Percentiles rank a stretch among this genome's conserved stretches.
phyloP scores from a whole-genome alignment of 2,888 invertebrate species.

The Dusona sp. region DNA sequence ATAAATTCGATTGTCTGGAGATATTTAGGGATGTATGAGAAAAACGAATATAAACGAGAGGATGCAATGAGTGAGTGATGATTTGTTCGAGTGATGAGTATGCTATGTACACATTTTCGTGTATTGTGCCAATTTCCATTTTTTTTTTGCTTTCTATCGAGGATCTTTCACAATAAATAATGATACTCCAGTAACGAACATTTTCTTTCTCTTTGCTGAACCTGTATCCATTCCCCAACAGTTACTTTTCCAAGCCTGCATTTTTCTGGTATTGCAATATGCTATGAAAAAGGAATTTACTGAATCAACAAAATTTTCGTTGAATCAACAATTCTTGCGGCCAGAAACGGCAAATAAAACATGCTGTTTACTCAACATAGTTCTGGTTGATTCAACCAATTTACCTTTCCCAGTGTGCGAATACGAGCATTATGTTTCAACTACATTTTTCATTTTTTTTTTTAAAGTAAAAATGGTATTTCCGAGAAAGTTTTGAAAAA shows the following conservation, averaged over 20 bases:
- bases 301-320: no score
- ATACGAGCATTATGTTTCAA: no score
- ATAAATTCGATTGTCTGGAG: not conserved
- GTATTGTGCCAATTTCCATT: constrained; percentile 9
- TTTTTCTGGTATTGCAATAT: not conserved
- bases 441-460: no score
- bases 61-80: not conserved
- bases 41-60: not conserved
- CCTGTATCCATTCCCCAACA: not conserved
- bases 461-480: no score
- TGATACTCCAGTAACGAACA: not conserved
- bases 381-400: no score
- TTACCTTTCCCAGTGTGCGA: no score
- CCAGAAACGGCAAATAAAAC: no score
- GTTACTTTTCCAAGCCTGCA: no score
- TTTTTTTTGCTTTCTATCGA: constrained; percentile 43
- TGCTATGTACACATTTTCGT: not conserved
- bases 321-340: no score
- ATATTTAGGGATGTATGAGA: not conserved
- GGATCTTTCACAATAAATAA: constrained; percentile 56
- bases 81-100: constrained; percentile 8
- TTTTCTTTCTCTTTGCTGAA: not conserved
- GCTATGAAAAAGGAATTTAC: no score
- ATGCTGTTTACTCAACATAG: no score
- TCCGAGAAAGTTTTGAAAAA: no score